Base-by-base conservation (phyloP, 1,140 invertebrate species). In the Choristoneura fumiferana region DNA sequence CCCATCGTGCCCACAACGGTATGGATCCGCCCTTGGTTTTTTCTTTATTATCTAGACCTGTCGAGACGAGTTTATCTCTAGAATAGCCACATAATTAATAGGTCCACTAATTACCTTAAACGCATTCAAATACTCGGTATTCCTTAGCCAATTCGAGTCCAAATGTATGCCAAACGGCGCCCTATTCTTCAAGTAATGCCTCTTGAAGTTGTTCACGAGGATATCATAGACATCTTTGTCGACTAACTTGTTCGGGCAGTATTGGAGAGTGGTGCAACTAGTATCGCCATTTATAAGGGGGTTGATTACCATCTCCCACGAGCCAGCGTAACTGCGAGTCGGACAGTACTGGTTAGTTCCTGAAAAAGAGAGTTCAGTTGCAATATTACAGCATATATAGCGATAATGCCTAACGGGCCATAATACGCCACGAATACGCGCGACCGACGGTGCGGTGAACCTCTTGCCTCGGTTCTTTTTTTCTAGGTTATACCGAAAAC, bases 291-390 rank as follows among this genome's bases (percentile, higher is more conserved):
- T 91, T 61, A 93, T 85, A 96, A 79, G 67, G 95, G n/a, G 94
- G 85, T 96, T 96, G 70, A 96, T 91, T 0, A 95, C 93, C 84
- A 96, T 92, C 82, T 96, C 95, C 95, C 95, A 96, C 12, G 96
- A 81, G 8, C 94, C 94, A 0, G 93, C 92, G 81, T 95, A 96
- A 9, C 94, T 92, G 69, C 94, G 90, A 0, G 93, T 93, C 0
- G 95, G 95, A 68, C 95, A 96, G 58, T 93, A 91, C 71, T 96
- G 95, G 65, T 92, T 92, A 29, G 89, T 89, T 38, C 90, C 92
- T 89, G 52, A 9, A 75, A 70, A 74, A 49, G 54, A 61, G 38
- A 29, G 38, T 52, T 6, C 9, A n/a, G 5, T 22, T 29, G 38
- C 15, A 2, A 40, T 40, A 13, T 2, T 40, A 1, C 8, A 40